These are phyloP conservation scores for Galeopterus variegatus DNA, from an alignment of 2,113 vertebrate species.

Conservation along the genomic window DNA sequence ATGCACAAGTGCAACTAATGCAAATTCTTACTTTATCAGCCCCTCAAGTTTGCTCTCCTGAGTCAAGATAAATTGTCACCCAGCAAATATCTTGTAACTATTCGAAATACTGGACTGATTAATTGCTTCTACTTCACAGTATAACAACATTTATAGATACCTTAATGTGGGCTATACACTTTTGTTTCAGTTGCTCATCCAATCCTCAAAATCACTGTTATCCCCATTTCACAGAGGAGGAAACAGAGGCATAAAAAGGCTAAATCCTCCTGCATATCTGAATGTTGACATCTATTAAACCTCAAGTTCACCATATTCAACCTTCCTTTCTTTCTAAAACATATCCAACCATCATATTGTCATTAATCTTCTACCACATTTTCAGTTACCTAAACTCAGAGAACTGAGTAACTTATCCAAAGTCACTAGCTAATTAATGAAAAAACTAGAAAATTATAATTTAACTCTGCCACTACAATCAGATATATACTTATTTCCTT, in stretches of 20 bases:
- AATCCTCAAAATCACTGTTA: not conserved
- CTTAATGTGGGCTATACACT: not conserved
- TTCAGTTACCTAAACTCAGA: slow-evolving; percentile 34
- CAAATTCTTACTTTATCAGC: slow-evolving; percentile 3
- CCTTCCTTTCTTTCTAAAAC: slow-evolving; percentile 22
- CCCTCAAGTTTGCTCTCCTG: not conserved
- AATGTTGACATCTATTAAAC: not conserved
- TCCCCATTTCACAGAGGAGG: not conserved
- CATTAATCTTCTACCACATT: not conserved
- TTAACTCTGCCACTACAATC: slow-evolving; percentile 11
- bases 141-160: not conserved
- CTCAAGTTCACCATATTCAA: not conserved
- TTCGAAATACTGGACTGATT: not conserved
- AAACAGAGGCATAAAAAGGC: not conserved
- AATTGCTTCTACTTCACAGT: slow-evolving; percentile 7
- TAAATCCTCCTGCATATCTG: not conserved
- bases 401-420: slow-evolving; percentile 10
- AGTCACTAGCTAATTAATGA: not conserved
- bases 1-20: not conserved
- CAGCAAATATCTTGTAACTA: slow-evolving; percentile 23
- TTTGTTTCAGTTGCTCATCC: not conserved
- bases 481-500: not conserved
- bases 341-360: not conserved
- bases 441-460: slow-evolving; percentile 46
- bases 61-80: not conserved